Percentiles rank a stretch among this genome's conserved stretches.
phyloP scores from a whole-genome alignment of 1,140 invertebrate species.

The Ceratosolen solmsi region DNA sequence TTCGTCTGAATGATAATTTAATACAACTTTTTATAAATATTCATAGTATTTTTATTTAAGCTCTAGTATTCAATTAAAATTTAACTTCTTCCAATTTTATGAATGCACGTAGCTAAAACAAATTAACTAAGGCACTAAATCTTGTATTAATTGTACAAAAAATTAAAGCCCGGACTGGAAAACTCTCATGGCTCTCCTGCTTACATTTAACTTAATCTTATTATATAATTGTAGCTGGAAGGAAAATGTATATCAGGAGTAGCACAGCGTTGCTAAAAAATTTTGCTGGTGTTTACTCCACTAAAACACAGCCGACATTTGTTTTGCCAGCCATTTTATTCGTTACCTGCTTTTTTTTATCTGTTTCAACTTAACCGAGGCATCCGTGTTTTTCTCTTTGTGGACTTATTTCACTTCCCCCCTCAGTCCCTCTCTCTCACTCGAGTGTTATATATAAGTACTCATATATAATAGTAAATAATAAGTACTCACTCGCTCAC shows the following conservation, averaged over 20 bases:
- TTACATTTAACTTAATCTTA: background rate
- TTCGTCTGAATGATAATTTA: too few species aligned
- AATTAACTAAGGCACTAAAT: too few species aligned
- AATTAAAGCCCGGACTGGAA: background rate
- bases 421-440: background rate
- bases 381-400: constrained; percentile 23
- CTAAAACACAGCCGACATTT: constrained; percentile 28
- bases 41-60: too few species aligned
- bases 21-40: too few species aligned
- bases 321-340: background rate
- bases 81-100: too few species aligned
- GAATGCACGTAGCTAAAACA: too few species aligned
- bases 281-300: constrained; percentile 2
- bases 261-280: background rate
- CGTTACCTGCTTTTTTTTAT: background rate
- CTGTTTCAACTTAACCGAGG: constrained; percentile 32
- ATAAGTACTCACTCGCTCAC: too few species aligned
- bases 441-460: too few species aligned
- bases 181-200: background rate
- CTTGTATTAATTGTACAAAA: too few species aligned
- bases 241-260: background rate
- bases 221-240: background rate
- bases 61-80: too few species aligned
- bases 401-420: background rate
- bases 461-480: too few species aligned